Evolutionary conservation across 2,797 vertebrate genomes (phyloP), one percentile per base, ranked within the genome.

Genomic region (Argyrosomus regius): DNA sequence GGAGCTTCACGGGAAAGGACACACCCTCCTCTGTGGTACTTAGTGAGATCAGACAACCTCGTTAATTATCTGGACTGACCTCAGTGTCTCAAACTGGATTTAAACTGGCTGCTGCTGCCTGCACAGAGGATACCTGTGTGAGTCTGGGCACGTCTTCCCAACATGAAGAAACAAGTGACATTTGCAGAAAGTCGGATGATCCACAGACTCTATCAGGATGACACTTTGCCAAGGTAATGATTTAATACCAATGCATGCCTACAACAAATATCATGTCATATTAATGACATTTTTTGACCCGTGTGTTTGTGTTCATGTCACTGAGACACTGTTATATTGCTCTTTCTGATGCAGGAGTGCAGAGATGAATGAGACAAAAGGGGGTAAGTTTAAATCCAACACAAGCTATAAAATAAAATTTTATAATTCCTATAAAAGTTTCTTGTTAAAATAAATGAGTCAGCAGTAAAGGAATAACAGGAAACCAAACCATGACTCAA

Each of bases 131-230:
- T 1, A 12, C 22, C 18, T 26, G 5, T 13, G 50, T 18, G 58
- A 14, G 60, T 50, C 14, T 50, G 10, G 35, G 3, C 20, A 10
- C 3, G 0, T 53, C 1, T 5, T 35, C 35, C 7, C 0, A 14
- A 24, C 26, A 85, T 93, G 84, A 86, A 78, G 45, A 90, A 90
- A 69, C 83, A 81, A 5, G 88, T 87, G 39, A 88, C 72, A 12
- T 88, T 89, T 75, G 28, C 74, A 72, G 80, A 72, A 31, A 50
- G 31, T 35, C 79, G 54, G 22, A 69, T 4, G 12, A 18, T 60
- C 16, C 46, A 71, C 45, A 24, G 63, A 22, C 48, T 79, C 26
- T 45, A 56, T 31, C 67, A 39, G 20, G 45, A 77, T 8, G 31
- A 75, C 1, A 6, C 78, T 26, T 20, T 54, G 4, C 52, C 14